Evolutionary conservation across 2,797 vertebrate species (phyloP).

Genomic region (Eremophila alpestris): DNA sequence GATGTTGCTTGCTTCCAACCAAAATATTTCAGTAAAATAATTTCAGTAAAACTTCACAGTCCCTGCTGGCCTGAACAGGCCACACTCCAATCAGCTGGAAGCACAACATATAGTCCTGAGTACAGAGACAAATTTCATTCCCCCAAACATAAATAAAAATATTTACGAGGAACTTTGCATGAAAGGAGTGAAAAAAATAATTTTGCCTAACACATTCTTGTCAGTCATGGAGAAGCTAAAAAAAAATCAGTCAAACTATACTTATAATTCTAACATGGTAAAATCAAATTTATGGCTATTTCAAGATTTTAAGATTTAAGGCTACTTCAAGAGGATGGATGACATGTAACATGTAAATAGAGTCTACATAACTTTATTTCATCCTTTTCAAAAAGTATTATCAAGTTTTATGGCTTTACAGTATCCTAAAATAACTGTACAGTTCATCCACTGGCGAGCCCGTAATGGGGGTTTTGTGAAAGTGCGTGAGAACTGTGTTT

Average conservation of each 20-base stretch:
- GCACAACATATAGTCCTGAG: neutral
- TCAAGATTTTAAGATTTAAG: neutral
- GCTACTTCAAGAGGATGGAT: neutral
- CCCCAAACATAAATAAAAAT: neutral
- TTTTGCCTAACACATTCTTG: neutral
- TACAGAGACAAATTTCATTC: neutral
- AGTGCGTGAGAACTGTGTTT: neutral
- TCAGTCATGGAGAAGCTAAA: neutral
- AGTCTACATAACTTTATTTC: neutral
- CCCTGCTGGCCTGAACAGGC: neutral
- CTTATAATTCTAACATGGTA: neutral
- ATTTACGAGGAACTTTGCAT: neutral
- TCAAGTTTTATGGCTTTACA: neutral
- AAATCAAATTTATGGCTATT: neutral
- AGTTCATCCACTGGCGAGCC: neutral
- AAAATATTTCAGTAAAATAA: neutral
- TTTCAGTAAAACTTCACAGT: neutral
- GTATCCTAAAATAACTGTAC: neutral
- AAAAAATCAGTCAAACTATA: neutral
- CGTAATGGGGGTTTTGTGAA: neutral
- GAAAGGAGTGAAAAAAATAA: neutral
- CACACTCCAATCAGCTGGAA: neutral
- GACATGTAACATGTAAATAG: neutral
- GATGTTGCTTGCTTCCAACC: neutral
- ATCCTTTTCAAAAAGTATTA: neutral